Base-by-base conservation (phyloP, 2,113 vertebrate species). In the Lampris megalopsis region DNA sequence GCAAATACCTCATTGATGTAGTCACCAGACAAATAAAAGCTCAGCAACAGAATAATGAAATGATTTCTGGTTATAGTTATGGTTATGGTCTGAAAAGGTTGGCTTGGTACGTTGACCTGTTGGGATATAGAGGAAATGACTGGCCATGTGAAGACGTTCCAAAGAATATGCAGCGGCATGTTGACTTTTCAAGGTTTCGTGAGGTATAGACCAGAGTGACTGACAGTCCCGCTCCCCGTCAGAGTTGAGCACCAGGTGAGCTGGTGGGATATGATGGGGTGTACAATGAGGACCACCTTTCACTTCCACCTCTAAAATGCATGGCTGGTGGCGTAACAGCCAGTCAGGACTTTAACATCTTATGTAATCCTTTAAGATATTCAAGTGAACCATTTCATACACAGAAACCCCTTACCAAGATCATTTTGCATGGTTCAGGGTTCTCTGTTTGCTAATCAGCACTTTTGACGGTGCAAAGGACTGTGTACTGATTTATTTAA, bases 21-120 rank as follows among this genome's bases (percentile, higher is more conserved):
- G 83, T 92, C 91, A 94, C 79, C 70, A 63, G 82, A 82, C 71
- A 85, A 85, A 88, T 80, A 83, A 88, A 90, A 87, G 73, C 56
- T 61, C 75, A 77, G 69, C 68, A 82, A 69, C 84, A 75, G 64
- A 85, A 85, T 82, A 77, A 89, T 85, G 65, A 87, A 87, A 85
- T 71, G 71, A 80, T 79, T 86, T 89, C 49, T 91, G 78, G 67
- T 82, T 71, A 70, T 85, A 5, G 84, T 24, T 75, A 76, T 82
- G 57, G 73, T 84, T 71, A 70, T 85, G 6, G 84, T 63, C 45
- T 70, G 63, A 53, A 76, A 68, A 52, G 49, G 56, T 69, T 78
- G 71, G 60, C 73, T 52, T 13, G 48, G 65, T 78, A 65, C 61
- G 60, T 57, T 74, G 80, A 88, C 79, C 77, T 81, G n/a, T 56